A percentile compares a stretch with the other conserved stretches of the same genome.
Conservation (phyloP, 2,797 vertebrate species). For the Acrossocheilus wenchowensis region DNA sequence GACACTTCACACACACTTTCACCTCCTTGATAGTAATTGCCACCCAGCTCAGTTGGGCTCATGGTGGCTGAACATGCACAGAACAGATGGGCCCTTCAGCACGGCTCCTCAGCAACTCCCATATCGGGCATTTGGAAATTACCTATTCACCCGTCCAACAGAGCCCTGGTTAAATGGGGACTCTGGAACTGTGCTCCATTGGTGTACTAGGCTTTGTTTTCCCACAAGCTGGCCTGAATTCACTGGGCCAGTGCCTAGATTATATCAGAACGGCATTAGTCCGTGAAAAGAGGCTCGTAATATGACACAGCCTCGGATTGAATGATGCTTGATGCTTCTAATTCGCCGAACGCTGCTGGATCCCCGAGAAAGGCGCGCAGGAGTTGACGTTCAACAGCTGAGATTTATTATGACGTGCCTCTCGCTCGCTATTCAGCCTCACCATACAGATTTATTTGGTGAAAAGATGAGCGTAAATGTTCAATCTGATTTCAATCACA, state of each 20-base stretch:
- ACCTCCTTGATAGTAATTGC: conserved; percentile 62
- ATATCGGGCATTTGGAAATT: conserved; percentile 51
- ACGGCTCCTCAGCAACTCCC: conserved; percentile 40
- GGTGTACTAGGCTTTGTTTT: conserved; percentile 41
- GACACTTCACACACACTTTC: conserved; percentile 62
- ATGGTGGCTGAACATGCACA: conserved; percentile 53
- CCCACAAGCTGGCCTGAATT: conserved; percentile 37
- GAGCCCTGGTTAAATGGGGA: conserved; percentile 48
- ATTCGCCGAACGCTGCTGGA: background rate
- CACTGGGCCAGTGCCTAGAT: conserved; percentile 30
- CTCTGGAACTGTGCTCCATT: conserved; percentile 49
- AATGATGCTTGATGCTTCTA: conserved; percentile 27
- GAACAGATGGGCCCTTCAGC: conserved; percentile 63
- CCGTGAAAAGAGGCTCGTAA: conserved; percentile 4
- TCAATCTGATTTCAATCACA: conserved; percentile 19
- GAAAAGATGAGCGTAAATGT: conserved; percentile 23
- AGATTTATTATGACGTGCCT: conserved; percentile 29
- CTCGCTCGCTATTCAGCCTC: background rate
- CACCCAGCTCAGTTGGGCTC: conserved; percentile 55
- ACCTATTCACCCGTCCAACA: conserved; percentile 55
- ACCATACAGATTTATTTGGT: conserved; percentile 1
- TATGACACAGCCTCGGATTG: conserved; percentile 14
- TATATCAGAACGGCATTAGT: conserved; percentile 29
- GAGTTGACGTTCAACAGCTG: conserved; percentile 22
- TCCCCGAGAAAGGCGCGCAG: background rate